These are phyloP conservation scores for Etheostoma spectabile DNA, from an alignment of 2,113 vertebrate species.

Conservation along the genomic window DNA sequence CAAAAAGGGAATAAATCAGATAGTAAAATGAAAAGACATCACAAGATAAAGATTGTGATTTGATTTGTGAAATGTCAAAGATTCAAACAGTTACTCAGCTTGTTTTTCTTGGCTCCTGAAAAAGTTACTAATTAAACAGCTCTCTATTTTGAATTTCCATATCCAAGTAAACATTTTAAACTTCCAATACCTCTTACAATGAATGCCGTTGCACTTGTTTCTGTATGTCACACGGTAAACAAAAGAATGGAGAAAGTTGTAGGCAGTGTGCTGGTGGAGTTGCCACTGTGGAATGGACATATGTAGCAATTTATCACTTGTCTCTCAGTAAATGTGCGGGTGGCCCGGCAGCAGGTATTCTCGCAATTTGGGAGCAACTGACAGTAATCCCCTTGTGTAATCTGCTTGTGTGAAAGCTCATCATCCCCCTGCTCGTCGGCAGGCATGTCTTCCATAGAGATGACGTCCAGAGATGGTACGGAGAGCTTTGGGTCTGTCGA, in stretches of 20 bases:
- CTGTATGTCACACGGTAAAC: conserved; percentile 25
- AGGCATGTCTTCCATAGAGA: conserved; percentile 61
- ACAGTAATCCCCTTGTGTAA: conserved; percentile 77
- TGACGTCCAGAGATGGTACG: conserved; percentile 48
- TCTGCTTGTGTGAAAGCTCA: conserved; percentile 69
- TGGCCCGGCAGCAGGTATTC: conserved; percentile 78
- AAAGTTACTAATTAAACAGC: not conserved
- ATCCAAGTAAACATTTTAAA: conserved; percentile 10
- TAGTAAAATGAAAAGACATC: not conserved
- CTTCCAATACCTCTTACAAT: conserved; percentile 22
- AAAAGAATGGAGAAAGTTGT: conserved; percentile 37
- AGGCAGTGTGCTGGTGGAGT: conserved; percentile 43
- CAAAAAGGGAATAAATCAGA: not conserved
- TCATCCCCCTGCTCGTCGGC: conserved; percentile 52
- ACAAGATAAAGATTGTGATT: not conserved
- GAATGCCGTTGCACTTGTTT: conserved; percentile 37
- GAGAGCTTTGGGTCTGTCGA: conserved; percentile 23
- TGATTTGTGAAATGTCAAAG: not conserved
- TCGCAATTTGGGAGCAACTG: conserved; percentile 82
- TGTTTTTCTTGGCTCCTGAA: conserved; percentile 5
- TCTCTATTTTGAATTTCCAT: not conserved
- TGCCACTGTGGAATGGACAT: conserved; percentile 76
- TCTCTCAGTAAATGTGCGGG: conserved; percentile 77
- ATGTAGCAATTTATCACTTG: conserved; percentile 78
- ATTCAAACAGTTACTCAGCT: not conserved